Base-by-base conservation (phyloP, 2,113 vertebrate species). In the Semnornis frantzii region DNA sequence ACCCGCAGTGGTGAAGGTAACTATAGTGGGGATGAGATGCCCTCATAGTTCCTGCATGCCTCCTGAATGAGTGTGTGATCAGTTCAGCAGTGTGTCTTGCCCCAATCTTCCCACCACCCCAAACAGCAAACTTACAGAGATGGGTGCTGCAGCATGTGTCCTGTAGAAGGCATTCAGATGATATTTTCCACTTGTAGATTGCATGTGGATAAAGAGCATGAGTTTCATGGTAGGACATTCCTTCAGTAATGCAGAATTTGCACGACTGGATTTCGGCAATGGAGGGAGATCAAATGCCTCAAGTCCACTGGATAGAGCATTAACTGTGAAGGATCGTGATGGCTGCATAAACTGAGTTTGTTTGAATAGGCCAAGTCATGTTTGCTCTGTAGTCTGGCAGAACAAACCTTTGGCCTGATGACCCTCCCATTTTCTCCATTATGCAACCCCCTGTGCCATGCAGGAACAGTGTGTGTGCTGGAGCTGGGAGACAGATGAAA, bases 341-440 rank as follows among this genome's bases (percentile, higher is more conserved):
- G 55, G 59, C 59, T 69, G 30, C 42, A 33, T 48, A 79, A 87
- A 82, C 27, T 24, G 20, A 27, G 54, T 78, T 90, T 85, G 80
- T 94, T 91, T 94, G 93, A 71, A 30, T 60, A 71, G 13, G 90
- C 54, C 62, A 52, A 59, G 52, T 60, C 33, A 10, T 74, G 72
- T 93, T 90, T 94, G 54, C 60, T 85, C 58, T 92, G 79, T 27
- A 63, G 82, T 64, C 72, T 94, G 85, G 28, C 57, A 68, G 72
- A 86, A 83, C 34, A 57, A 90, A 89, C 75, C 82, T 88, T 93
- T 91, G 74, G 39, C 90, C 70, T 44, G 55, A 52, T 93, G 93
- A 90, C 65, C 25, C 37, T 85, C 16, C 48, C 70, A n/a, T 30
- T 31, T 73, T 77, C 24, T n/a, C 52, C 58, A 63, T 34, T 6